Percentiles rank a stretch among this genome's conserved stretches.
Evolutionary conservation across 2,888 invertebrate genomes (phyloP).

Genomic region (Endotricha flammealis): DNA sequence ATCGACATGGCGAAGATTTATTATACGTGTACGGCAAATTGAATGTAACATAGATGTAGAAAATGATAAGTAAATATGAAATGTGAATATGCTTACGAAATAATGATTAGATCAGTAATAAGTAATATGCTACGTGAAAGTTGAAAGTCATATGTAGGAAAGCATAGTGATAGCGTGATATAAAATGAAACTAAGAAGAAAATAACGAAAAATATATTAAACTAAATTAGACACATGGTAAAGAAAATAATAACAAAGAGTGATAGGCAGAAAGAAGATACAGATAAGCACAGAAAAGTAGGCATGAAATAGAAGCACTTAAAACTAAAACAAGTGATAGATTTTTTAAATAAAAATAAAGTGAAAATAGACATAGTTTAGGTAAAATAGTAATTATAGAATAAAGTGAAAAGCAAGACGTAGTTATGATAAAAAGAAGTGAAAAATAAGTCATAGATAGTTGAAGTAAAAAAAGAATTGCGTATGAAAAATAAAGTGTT

Average conservation of each 20-base stretch:
- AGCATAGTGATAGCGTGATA: slow-evolving; percentile 6
- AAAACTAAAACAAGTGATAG: no score
- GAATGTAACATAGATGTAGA: slow-evolving; percentile 1
- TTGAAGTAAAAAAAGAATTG: no score
- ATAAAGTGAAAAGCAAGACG: no score
- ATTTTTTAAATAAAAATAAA: no score
- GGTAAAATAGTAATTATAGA: no score
- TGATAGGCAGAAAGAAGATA: slow-evolving; percentile 16
- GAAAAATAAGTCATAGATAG: no score
- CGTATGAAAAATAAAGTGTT: no score
- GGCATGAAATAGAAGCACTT: slow-evolving; percentile 1
- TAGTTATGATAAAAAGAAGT: no score
- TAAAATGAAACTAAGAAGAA: slow-evolving; percentile 39
- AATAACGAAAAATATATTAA: slow-evolving; percentile 17
- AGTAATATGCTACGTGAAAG: slow-evolving; percentile 4
- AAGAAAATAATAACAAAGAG: slow-evolving; percentile 17
- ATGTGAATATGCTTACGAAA: not conserved
- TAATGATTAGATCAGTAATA: not conserved
- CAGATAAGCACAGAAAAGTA: slow-evolving; percentile 8
- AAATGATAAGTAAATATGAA: not conserved
- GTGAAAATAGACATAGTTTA: no score
- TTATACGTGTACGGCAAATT: no score
- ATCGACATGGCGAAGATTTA: no score
- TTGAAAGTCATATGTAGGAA: slow-evolving; percentile 3
- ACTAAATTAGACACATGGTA: slow-evolving; percentile 11